Evolutionary conservation across 1,140 invertebrate species (phyloP), one percentile per base, ranked within the genome.

Genomic region (Globodera rostochiensis): DNA sequence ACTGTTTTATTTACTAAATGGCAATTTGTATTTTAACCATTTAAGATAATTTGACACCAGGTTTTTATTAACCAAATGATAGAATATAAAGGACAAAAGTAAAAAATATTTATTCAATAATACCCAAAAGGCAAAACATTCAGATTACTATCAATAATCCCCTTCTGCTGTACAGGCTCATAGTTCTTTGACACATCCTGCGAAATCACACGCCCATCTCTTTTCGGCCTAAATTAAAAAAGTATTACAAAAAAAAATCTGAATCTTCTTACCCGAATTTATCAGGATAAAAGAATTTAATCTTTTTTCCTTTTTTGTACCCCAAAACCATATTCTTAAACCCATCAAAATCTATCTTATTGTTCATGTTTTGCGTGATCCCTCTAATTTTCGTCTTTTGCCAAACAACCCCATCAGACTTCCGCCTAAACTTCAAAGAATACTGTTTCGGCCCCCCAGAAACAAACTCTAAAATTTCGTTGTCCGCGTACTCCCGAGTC

Each of bases 111-210:
- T 19, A 19, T 64, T 64, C 19, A 64, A 0, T 4, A 19, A 64
- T 64, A 64, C 15, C 57, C 57, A 64, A 64, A 64, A 64, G 57
- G 57, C 57, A 64, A 64, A 11, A 64, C 57, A 64, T 64, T 64
- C 13, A 19, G 19, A 2, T 64, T 15, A 19, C 0, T 15, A 64
- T 64, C 57, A 5, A 64, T 64, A 1, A 64, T 64, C 57, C 57
- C 57, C 57, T 64, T 64, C 19, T 19, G 13, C 13, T 64, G 57
- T 0, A 64, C 57, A 4, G 57, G 57, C 19, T 64, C 57, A 15
- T 64, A 64, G 3, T 64, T 19, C 19, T 64, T 64, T 19, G 4
- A 2, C 5, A 64, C 57, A 1, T 64, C 57, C 19, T 15, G 13
- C 57, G 57, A 64, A 6, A 64, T 0, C 3, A 64, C 11, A 1